A percentile compares a stretch with the other conserved stretches of the same genome.
Evolutionary conservation across 2,888 invertebrate genomes (phyloP).

Genomic region (Sussaba pulchella): DNA sequence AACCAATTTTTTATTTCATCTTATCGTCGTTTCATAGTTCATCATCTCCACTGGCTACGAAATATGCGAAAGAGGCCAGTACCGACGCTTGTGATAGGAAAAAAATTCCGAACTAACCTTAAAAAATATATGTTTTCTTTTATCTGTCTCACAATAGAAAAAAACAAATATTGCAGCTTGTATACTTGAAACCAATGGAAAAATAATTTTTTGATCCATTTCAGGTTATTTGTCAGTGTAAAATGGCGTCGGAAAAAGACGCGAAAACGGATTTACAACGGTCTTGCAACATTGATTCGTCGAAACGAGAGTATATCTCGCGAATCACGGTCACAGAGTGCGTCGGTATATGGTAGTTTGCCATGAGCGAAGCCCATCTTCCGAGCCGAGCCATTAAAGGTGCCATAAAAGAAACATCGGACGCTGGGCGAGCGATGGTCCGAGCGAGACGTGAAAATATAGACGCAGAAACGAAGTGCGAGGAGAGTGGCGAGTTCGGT

Average conservation of each 20-base stretch:
- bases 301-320: conserved; percentile 55
- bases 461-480: conserved; percentile 42
- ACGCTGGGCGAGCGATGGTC: conserved; percentile 65
- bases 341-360: conserved; percentile 31
- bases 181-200: too few species aligned
- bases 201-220: too few species aligned
- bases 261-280: conserved; percentile 15
- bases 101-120: too few species aligned
- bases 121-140: too few species aligned
- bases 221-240: too few species aligned
- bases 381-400: conserved; percentile 76
- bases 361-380: conserved; percentile 52
- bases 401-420: conserved; percentile 78
- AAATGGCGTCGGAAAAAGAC: conserved; percentile 35
- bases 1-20: too few species aligned
- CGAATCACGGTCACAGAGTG: conserved; percentile 41
- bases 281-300: conserved; percentile 54
- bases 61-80: too few species aligned
- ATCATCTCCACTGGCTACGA: too few species aligned
- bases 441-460: conserved; percentile 53
- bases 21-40: too few species aligned
- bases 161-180: too few species aligned
- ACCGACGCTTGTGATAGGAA: too few species aligned
- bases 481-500: conserved; percentile 42
- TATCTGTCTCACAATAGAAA: too few species aligned